Evolutionary conservation across 2,797 vertebrate genomes (phyloP), one percentile per base, ranked within the genome.

Genomic region (Kryptopterus vitreolus): DNA sequence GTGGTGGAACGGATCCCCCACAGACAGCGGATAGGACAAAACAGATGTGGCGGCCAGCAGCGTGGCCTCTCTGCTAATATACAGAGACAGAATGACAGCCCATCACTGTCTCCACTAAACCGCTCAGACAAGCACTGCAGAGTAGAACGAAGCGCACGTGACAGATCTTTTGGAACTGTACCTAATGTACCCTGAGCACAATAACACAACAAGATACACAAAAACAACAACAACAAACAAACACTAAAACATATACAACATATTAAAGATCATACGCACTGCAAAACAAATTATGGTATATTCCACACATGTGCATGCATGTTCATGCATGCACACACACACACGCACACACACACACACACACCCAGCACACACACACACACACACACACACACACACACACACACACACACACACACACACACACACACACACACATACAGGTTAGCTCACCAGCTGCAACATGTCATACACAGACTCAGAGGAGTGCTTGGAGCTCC

Each of bases 381-480:
- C 50, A 52, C 50, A 52, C 50, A 52, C 50, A 9, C 55, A 57
- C 55, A 55, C 53, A 55, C 53, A 55, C 52, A 55, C 52, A 22
- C 52, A 55, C 52, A 55, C 62, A 65, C 33, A 66, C 35, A 70
- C 73, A 81, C 77, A 78, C 57, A 76, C 46, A 73, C 35, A 76
- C 43, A 82, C 72, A 78, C 66, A 78, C 48, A 65, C 61, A 81
- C 63, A 85, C 29, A 71, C 29, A 80, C 62, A 84, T 55, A 66
- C 35, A 75, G 35, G 55, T 75, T 12, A 3, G 88, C 93, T 94
- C 89, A 94, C 93, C 93, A 91, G 87, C 87, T 93, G 90, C 43
- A 96, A 92, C 81, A 94, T 85, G 78, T 91, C 91, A 88, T 91
- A 91, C 74, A 95, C 66, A 52, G 94, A 94, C 52, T 93, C 93